A percentile compares a stretch with the other conserved stretches of the same genome.
Conservation (phyloP, 2,797 vertebrate genomes). For the Syngnathus rostellatus region DNA sequence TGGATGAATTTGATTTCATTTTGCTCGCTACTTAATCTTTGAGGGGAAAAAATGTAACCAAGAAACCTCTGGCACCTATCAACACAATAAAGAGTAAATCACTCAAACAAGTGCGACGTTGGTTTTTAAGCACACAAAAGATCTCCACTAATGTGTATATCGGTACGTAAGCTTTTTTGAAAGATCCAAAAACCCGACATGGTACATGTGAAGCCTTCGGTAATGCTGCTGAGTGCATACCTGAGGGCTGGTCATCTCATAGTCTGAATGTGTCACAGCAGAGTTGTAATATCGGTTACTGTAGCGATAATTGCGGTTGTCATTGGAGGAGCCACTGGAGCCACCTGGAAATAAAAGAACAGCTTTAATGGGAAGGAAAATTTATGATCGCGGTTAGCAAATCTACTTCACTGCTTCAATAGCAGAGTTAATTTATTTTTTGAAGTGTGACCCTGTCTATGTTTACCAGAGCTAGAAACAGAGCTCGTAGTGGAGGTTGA, state of each 20-base stretch:
- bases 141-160: background rate
- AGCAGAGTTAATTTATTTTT: too few species aligned
- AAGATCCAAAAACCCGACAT: background rate
- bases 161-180: background rate
- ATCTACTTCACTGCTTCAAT: background rate
- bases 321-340: constrained; percentile 93
- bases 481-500: constrained; percentile 93
- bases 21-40: background rate
- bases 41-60: too few species aligned
- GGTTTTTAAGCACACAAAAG: background rate
- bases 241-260: constrained; percentile 94
- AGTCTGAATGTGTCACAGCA: constrained; percentile 84
- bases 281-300: constrained; percentile 90
- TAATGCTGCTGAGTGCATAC: constrained; percentile 45
- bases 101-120: background rate
- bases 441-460: too few species aligned
- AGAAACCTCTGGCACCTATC: background rate
- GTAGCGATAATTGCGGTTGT: constrained; percentile 91
- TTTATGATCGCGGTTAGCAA: background rate
- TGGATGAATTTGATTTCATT: background rate
- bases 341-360: constrained; percentile 68
- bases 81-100: background rate
- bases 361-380: background rate
- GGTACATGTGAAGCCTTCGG: background rate
- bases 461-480: constrained; percentile 88